Evolutionary conservation across 2,888 invertebrate species (phyloP), one percentile per base, ranked within the genome.

Genomic region (Neocrepidodera transversa): DNA sequence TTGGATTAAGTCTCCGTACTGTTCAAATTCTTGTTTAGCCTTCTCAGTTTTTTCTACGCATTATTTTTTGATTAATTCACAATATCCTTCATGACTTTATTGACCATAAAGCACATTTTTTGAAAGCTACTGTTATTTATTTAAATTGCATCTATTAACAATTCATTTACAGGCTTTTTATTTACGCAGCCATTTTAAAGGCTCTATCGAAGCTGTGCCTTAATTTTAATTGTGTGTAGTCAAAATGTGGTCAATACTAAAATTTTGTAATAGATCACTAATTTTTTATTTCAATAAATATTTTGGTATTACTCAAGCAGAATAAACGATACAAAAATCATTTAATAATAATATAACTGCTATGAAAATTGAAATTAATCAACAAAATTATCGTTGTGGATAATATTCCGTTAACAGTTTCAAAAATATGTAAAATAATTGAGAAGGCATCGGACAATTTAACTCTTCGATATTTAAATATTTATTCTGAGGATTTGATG

Each of bases 401-500:
- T n/a, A n/a, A n/a, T n/a, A n/a, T n/a, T n/a, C 23, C 6, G 23
- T 3, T 3, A 23, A 23, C 6, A 5, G 6, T 23, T 23, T 23
- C 23, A 5, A 23, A 23, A 23, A 23, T 23, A 26, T 23, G n/a
- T 45, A 28, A 38, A 50, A 38, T 50, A 38, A 38, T 50, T 50
- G 17, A 38, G 50, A 50, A 50, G 26, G 38, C 17, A 13, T 7
- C 14, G 18, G 35, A 49, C 16, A 14, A 20, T 38, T 47, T 38
- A 36, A 36, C 23, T 1, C 26, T 8, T 38, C 13, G 32, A 13
- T 42, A 30, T 11, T 32, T 11, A 32, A 32, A 32, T 3, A 32
- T 13, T 38, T 42, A 53, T 68, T 71, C 68, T 68, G 67, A 63
- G 65, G 71, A 67, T 70, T 71, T 65, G 54, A 60, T 58, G 45